A percentile compares a stretch with the other conserved stretches of the same genome.
Evolutionary conservation across 2,797 vertebrate species (phyloP).

Genomic region (Cossypha dichroa): DNA sequence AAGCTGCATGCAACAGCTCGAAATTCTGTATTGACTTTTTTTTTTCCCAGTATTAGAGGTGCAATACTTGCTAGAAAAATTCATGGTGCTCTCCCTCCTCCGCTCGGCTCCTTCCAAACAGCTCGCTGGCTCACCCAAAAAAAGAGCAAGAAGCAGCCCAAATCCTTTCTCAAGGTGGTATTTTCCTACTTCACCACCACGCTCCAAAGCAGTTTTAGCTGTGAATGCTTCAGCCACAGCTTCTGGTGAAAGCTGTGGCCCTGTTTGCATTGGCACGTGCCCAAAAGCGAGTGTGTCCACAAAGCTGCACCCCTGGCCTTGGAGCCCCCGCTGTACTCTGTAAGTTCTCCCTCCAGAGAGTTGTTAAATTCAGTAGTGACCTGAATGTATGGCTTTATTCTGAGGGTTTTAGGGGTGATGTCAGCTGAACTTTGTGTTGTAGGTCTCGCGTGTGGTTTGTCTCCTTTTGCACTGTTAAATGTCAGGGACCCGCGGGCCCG

Average conservation of each 20-base stretch:
- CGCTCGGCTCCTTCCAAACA: neutral
- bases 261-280: neutral
- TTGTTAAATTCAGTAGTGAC: conserved; percentile 67
- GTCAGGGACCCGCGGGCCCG: conserved; percentile 66
- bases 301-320: conserved; percentile 76
- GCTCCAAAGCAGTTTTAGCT: neutral
- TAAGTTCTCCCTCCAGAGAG: conserved; percentile 71
- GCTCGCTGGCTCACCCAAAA: neutral
- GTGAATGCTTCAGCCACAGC: neutral
- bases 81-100: conserved; percentile 62
- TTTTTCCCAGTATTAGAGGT: conserved; percentile 83
- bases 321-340: conserved; percentile 69
- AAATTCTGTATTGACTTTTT: conserved; percentile 76
- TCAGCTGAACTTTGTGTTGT: conserved; percentile 72
- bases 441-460: conserved; percentile 70
- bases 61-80: conserved; percentile 79
- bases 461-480: conserved; percentile 67
- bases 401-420: conserved; percentile 62
- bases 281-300: conserved; percentile 48
- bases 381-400: conserved; percentile 72
- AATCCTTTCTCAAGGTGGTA: neutral
- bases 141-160: neutral
- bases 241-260: neutral
- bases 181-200: neutral
- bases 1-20: conserved; percentile 85